Evolutionary conservation across 1,140 invertebrate genomes (phyloP), one percentile per base, ranked within the genome.

Genomic region (Stenopsyche tienmushanensis): DNA sequence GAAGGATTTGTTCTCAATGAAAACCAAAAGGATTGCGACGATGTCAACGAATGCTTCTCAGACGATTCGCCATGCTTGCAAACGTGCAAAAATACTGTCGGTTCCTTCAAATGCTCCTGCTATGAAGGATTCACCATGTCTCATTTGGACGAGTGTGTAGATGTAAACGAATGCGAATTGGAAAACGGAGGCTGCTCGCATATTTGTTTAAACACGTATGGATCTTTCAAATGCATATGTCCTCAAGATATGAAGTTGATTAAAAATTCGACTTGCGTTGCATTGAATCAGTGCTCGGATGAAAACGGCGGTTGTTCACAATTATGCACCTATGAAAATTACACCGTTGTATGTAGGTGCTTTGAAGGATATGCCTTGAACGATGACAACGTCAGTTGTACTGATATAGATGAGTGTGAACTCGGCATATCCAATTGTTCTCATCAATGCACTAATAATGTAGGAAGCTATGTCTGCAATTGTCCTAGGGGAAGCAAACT

Each of bases 41-140:
- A 91, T 76, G 86, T 90, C 24, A 86, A 92, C 69, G 90, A 92
- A 76, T 92, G 90, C 71, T 86, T 88, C 65, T 84, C 86, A 1
- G 13, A 34, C 13, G 90, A 90, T 66, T 86, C 86, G 1, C 89
- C 39, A 57, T 93, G 77, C 80, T 84, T 82, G 71, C 85, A 91
- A 67, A 82, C 84, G 29, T 93, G 91, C 74, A 81, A 86, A 15
- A 92, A 93, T 70, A 90, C 85, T 1, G 80, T 84, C 53, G 91
- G 90, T 21, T 86, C 85, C 67, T 92, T 90, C 71, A 80, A 83
- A 42, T 93, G 91, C 73, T 74, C 83, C 21, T 91, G 90, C 74
- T 87, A 86, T 1, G 71, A 75, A 29, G 88, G 88, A 13, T 89
- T 80, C 65, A 75, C 75, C n/a, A 72, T 86, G 20, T 83, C 78